phyloP scores from a whole-genome alignment of 2,113 vertebrate genomes.

The Prietella phreatophila region DNA sequence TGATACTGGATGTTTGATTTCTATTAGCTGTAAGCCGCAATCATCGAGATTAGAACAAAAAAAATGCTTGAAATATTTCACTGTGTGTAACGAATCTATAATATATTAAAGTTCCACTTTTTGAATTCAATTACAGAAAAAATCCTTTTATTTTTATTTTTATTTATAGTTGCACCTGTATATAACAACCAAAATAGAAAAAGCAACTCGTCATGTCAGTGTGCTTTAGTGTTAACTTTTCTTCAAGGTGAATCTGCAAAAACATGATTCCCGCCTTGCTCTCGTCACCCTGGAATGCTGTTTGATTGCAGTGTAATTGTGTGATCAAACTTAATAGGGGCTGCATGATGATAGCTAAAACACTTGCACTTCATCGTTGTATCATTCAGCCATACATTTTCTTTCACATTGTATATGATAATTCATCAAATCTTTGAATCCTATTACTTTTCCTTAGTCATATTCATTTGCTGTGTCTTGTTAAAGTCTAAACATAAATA shows the following conservation, averaged over 20 bases:
- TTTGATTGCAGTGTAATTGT: background rate
- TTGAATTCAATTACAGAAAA: too few relatives aligned
- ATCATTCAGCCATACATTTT: background rate
- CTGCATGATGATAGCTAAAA: background rate
- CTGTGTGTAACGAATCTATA: too few relatives aligned
- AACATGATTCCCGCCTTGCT: background rate
- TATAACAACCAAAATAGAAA: background rate
- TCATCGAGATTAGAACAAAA: too few relatives aligned
- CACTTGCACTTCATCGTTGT: background rate
- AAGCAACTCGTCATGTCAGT: background rate
- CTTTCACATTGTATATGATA: background rate
- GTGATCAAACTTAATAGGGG: background rate
- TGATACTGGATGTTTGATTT: too few relatives aligned
- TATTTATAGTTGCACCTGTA: background rate
- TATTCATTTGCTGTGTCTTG: background rate
- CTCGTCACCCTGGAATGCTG: background rate
- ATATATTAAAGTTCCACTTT: too few relatives aligned
- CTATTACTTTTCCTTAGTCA: background rate
- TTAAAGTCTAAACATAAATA: too few relatives aligned
- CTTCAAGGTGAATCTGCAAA: background rate
- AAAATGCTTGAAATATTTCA: too few relatives aligned
- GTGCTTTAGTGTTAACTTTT: background rate
- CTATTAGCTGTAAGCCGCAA: too few relatives aligned
- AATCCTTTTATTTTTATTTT: too few relatives aligned
- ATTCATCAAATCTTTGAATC: background rate